phyloP scores from a whole-genome alignment of 2,888 invertebrate species.

The Lasioglossum morio region DNA sequence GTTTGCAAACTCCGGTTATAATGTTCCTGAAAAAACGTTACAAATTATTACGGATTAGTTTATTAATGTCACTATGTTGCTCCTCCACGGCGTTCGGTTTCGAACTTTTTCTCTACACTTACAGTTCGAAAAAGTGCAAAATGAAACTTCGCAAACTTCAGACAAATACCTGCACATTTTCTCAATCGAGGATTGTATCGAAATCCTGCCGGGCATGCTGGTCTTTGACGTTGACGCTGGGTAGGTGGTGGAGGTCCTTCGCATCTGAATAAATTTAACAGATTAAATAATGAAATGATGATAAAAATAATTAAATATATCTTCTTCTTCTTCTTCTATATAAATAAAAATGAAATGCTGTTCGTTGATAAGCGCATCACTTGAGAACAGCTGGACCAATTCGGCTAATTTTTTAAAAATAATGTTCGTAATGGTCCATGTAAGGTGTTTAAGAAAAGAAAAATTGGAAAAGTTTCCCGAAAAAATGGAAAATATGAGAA shows the following conservation, averaged over 20 bases:
- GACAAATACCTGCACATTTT: slow-evolving; percentile 76
- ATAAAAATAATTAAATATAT: no score
- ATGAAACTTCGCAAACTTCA: not conserved
- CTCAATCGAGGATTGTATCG: slow-evolving; percentile 78
- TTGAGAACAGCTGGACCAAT: no score
- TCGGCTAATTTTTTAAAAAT: no score
- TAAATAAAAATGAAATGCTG: no score
- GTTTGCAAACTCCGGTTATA: slow-evolving; percentile 7
- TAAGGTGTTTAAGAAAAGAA: no score
- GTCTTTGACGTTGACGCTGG: slow-evolving; percentile 67
- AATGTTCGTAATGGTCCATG: no score
- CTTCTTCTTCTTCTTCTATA: no score
- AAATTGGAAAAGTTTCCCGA: no score
- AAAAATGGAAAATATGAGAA: no score
- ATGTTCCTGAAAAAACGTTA: slow-evolving; percentile 44
- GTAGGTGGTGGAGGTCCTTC: slow-evolving; percentile 67
- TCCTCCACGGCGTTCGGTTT: not conserved
- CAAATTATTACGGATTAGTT: slow-evolving; percentile 3
- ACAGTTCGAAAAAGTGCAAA: not conserved
- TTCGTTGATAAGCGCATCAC: no score
- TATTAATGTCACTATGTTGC: not conserved
- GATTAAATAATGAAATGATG: no score
- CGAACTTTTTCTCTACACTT: not conserved
- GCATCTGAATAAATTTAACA: slow-evolving; percentile 62
- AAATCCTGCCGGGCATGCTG: slow-evolving; percentile 81